Evolutionary conservation across 2,797 vertebrate genomes (phyloP), one percentile per base, ranked within the genome.

Genomic region (Silurus aristotelis): DNA sequence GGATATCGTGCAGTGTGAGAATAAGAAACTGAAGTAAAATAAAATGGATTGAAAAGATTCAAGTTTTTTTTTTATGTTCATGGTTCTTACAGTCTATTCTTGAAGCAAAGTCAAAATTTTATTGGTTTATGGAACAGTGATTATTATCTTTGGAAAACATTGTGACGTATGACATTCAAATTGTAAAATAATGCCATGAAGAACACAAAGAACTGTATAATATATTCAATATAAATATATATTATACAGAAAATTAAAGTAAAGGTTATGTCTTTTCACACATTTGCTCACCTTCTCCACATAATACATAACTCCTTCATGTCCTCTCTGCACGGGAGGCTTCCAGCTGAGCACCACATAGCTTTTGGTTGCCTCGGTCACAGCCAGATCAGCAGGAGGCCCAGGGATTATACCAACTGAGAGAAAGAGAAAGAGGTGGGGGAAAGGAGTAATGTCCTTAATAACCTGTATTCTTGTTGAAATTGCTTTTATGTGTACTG

Each of bases 301-400:
- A 89, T 95, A 99, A 91, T 99, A 99, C 97, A 98, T 97, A 89
- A 99, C 95, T 83, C 98, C 98, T 91, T 99, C 98, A 27, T 99
- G 97, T 86, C 98, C 98, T 46, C 97, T 96, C 93, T 99, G 96
- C 22, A 94, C 89, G 6, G 98, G 98, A 48, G 98, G 97, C 88
- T 99, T 98, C 98, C 98, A 99, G 93, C 97, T 97, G 7, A 99
- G 96, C 48, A 99, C 98, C 91, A 99, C 97, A 0, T 99, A 99
- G 92, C 95, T 99, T 91, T 96, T 97, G 31, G 98, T 99, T 83
- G 98, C 97, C 92, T 99, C 98, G 6, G 96, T 99, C 89, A 99
- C 97, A 68, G 90, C 95, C 83, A 99, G 96, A 85, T 98, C 96
- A 86, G 94, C 93, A 58, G 98, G 96, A 46, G 96, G 93, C 55